Percentiles rank a stretch among this genome's conserved stretches.
Conservation (phyloP, 1,140 invertebrate species). For the Drosophila erecta region DNA sequence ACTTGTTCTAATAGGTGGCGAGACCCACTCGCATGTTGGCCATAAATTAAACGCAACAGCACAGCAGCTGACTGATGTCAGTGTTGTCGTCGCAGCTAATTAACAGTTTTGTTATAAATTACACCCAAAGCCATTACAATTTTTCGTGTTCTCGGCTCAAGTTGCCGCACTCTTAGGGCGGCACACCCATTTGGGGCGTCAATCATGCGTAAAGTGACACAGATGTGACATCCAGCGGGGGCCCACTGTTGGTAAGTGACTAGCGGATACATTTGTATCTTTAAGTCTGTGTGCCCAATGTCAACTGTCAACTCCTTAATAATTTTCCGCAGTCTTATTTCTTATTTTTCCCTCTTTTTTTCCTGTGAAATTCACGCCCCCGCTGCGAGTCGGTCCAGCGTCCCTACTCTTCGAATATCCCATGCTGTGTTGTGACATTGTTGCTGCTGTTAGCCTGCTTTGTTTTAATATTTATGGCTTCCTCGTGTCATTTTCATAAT, state of each 20-base stretch:
- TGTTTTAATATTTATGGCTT: constrained; percentile 82
- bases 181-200: constrained; percentile 63
- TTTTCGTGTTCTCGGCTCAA: constrained; percentile 40
- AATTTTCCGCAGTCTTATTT: constrained; percentile 53
- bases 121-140: constrained; percentile 72
- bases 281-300: constrained; percentile 42
- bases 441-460: constrained; percentile 61
- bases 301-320: constrained; percentile 75
- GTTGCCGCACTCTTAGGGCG: constrained; percentile 12
- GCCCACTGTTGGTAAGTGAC: constrained; percentile 33
- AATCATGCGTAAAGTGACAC: constrained; percentile 81
- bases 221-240: constrained; percentile 68
- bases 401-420: constrained; percentile 13
- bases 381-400: constrained; percentile 28
- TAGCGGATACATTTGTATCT: constrained; percentile 77
- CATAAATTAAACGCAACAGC: constrained; percentile 58
- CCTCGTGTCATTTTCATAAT: constrained; percentile 84
- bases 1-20: constrained; percentile 39
- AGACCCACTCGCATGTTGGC: constrained; percentile 28
- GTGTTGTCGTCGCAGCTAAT: constrained; percentile 81
- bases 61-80: constrained; percentile 76
- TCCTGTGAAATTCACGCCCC: constrained; percentile 50
- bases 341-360: constrained; percentile 7
- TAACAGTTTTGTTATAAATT: constrained; percentile 84
- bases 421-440: constrained; percentile 74